A percentile compares a stretch with the other conserved stretches of the same genome.
Evolutionary conservation across 2,888 invertebrate species (phyloP).

Genomic region (Caenorhabditis virilis): DNA sequence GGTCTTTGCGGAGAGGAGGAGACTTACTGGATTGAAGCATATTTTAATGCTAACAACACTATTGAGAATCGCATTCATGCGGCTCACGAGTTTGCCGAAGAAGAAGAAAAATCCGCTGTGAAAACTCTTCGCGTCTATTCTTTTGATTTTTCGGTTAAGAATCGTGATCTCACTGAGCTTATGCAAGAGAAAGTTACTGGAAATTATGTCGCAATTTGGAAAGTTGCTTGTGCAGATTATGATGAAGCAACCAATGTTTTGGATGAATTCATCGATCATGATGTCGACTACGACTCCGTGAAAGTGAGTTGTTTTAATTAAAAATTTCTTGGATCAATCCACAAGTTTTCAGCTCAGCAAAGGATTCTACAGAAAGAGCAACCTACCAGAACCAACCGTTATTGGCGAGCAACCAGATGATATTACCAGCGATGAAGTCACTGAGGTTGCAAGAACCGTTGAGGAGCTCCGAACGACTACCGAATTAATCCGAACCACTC

Average conservation of each 20-base stretch:
- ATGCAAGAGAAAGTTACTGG: constrained; percentile 25
- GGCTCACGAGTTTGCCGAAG: constrained; percentile 24
- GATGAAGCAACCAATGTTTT: constrained; percentile 24
- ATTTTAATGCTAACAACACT: constrained; percentile 26
- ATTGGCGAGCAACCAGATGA: background rate
- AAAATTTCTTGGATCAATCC: background rate
- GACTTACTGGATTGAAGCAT: constrained; percentile 50
- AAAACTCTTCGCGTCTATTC: constrained; percentile 32
- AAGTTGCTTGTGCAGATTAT: constrained; percentile 28
- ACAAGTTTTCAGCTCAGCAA: background rate
- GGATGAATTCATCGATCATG: constrained; percentile 31
- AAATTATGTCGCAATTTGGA: constrained; percentile 36
- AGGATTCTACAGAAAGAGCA: background rate
- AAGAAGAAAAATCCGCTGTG: constrained; percentile 8
- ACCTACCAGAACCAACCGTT: background rate
- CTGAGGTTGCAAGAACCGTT: constrained; percentile 4
- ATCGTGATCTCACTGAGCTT: constrained; percentile 26
- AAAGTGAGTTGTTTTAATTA: constrained; percentile 7
- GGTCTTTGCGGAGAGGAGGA: constrained; percentile 38
- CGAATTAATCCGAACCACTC: constrained; percentile 27
- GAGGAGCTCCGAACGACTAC: constrained; percentile 24
- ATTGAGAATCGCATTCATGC: constrained; percentile 26
- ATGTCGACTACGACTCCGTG: constrained; percentile 32
- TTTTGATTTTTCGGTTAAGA: constrained; percentile 29
- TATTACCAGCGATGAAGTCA: background rate